Percentiles rank a stretch among this genome's conserved stretches.
Conservation (phyloP, 2,888 invertebrate genomes). For the Acleris sparsana region DNA sequence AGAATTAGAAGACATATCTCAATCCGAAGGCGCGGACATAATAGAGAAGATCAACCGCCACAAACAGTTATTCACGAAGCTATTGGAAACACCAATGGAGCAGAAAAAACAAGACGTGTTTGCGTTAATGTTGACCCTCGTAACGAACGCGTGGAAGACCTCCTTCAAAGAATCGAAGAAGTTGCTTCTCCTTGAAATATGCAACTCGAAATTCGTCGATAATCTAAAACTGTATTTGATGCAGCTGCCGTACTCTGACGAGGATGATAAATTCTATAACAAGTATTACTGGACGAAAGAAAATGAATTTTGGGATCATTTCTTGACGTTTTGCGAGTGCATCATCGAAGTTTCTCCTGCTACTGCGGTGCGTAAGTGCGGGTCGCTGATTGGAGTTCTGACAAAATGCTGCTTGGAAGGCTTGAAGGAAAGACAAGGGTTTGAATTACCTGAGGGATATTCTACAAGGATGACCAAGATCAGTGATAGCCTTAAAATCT, state of each 20-base stretch:
- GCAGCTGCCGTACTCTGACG: constrained; percentile 58
- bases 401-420: constrained; percentile 57
- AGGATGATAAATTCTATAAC: constrained; percentile 44
- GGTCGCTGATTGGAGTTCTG: constrained; percentile 59
- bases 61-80: constrained; percentile 55
- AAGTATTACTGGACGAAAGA: constrained; percentile 63
- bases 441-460: constrained; percentile 51
- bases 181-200: constrained; percentile 61
- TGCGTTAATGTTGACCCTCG: constrained; percentile 65
- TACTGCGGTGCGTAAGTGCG: constrained; percentile 59
- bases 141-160: constrained; percentile 64
- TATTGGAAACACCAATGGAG: constrained; percentile 55
- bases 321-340: constrained; percentile 59
- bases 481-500: constrained; percentile 49
- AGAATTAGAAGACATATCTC: constrained; percentile 58
- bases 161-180: constrained; percentile 63
- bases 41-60: constrained; percentile 58
- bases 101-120: constrained; percentile 56
- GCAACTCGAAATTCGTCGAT: constrained; percentile 61
- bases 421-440: constrained; percentile 54
- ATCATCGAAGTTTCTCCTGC: constrained; percentile 65
- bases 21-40: constrained; percentile 59
- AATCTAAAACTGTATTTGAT: constrained; percentile 60
- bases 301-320: constrained; percentile 65
- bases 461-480: constrained; percentile 49